Evolutionary conservation across 1,140 invertebrate species (phyloP).

Genomic region (Dinoponera quadriceps): DNA sequence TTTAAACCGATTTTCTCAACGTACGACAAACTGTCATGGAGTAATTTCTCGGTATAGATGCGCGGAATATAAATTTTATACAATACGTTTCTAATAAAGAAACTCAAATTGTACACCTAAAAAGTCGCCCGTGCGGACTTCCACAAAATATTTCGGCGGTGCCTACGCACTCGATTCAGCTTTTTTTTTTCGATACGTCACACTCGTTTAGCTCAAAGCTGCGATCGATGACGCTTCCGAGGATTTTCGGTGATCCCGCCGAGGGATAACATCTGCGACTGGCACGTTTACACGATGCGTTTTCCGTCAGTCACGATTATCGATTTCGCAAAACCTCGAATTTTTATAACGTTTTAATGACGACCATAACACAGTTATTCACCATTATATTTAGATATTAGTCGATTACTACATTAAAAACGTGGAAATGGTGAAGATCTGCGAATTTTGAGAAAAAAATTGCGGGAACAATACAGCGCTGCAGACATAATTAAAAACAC

Average conservation of each 20-base stretch:
- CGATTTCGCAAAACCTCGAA: slow-evolving; percentile 23
- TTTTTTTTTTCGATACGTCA: slow-evolving; percentile 54
- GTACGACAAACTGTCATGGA: too few species aligned
- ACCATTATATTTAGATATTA: neutral
- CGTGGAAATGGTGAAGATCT: neutral
- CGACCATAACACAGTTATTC: neutral
- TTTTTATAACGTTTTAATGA: slow-evolving; percentile 33
- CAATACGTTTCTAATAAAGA: too few species aligned
- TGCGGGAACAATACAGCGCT: too few species aligned
- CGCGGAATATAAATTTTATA: too few species aligned
- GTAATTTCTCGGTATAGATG: too few species aligned
- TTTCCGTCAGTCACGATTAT: slow-evolving; percentile 44
- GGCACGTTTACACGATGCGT: slow-evolving; percentile 37
- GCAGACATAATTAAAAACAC: too few species aligned
- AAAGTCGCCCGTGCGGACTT: neutral
- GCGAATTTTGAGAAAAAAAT: too few species aligned
- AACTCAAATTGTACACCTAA: neutral
- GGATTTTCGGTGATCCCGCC: slow-evolving; percentile 44
- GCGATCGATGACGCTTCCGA: slow-evolving; percentile 40
- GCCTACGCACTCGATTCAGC: slow-evolving; percentile 14
- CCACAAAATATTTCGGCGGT: slow-evolving; percentile 20
- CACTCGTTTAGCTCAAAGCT: slow-evolving; percentile 34
- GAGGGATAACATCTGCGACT: slow-evolving; percentile 52
- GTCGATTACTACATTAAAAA: neutral
- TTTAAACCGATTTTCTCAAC: too few species aligned